phyloP scores from a whole-genome alignment of 2,113 vertebrate genomes.

The Axis porcinus region DNA sequence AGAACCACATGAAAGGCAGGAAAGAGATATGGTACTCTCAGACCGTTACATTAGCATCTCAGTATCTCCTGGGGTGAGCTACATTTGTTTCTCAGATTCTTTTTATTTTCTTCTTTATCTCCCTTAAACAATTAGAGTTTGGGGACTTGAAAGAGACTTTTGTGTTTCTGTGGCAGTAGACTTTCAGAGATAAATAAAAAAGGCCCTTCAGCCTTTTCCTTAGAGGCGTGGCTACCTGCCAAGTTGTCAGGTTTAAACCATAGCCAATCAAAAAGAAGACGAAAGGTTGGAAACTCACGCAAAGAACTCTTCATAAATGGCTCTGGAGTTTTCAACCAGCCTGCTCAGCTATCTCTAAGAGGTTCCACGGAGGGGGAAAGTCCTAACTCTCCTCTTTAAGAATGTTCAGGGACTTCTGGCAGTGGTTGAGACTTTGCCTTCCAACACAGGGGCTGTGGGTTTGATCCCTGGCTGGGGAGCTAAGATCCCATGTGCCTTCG shows the following conservation, averaged over 20 bases:
- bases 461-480: neutral
- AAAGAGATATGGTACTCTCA: slow-evolving; percentile 44
- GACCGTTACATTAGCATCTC: slow-evolving; percentile 36
- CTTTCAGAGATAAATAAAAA: neutral
- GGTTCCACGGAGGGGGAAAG: neutral
- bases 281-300: neutral
- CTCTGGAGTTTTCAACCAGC: neutral
- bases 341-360: neutral
- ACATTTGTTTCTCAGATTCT: slow-evolving; percentile 12
- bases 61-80: neutral
- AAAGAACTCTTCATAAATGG: neutral
- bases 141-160: neutral
- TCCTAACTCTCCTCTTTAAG: neutral
- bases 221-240: neutral
- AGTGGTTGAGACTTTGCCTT: neutral
- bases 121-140: slow-evolving; percentile 20
- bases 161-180: slow-evolving; percentile 2
- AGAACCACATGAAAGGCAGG: slow-evolving; percentile 73
- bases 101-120: slow-evolving; percentile 7
- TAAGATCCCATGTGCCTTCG: neutral
- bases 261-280: neutral
- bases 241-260: neutral
- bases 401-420: neutral
- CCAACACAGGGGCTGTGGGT: neutral
- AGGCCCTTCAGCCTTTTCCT: neutral